Base-by-base conservation (phyloP, 2,113 vertebrate genomes). In the Oncorhynchus masou region DNA sequence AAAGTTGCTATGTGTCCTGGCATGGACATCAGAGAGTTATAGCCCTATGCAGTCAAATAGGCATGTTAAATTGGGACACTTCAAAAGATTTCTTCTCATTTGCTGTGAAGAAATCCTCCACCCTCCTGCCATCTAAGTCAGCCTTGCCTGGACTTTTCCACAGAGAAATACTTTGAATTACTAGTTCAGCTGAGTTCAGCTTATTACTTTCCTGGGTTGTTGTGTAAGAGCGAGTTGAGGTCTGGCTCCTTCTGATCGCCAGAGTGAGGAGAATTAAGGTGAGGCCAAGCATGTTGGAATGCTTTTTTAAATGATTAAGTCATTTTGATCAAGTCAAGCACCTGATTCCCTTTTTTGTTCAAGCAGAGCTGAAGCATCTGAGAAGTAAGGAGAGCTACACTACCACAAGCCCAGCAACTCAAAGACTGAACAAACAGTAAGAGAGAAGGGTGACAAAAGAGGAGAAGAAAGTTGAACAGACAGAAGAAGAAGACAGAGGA, bases 401-500 rank as follows among this genome's bases (percentile, higher is more conserved):
- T 27, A 65, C 16, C 24, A 15, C 62, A 65, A 25, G 3, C 24
- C 25, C 62, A 65, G 62, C 3, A 25, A 12, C 62, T 16, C 19
- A 62, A 13, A 24, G 2, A 27, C 25, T 9, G 48, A 13, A 8
- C 48, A 51, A 45, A 54, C 67, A 5, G 9, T 70, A 19, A 70
- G 5, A 1, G 19, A 45, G 73, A 20, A 27, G 25, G 3, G 71
- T 16, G 16, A 22, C 2, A 62, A 62, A 16, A 62, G 6, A 24
- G 59, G n/a, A 62, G 59, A 65, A 70, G n/a, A 62, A 22, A 24
- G 59, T 31, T 31, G 65, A n/a, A 45, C 49, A 66, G 73, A 24
- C 1, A 65, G 62, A 20, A 64, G 62, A 20, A 64, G 49, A 5
- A 15, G 22, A 74, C 60, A 68, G 68, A 66, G 60, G 0, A 0